A percentile compares a stretch with the other conserved stretches of the same genome.
phyloP scores from a whole-genome alignment of 1,140 invertebrate species.

The Copidosoma floridanum region DNA sequence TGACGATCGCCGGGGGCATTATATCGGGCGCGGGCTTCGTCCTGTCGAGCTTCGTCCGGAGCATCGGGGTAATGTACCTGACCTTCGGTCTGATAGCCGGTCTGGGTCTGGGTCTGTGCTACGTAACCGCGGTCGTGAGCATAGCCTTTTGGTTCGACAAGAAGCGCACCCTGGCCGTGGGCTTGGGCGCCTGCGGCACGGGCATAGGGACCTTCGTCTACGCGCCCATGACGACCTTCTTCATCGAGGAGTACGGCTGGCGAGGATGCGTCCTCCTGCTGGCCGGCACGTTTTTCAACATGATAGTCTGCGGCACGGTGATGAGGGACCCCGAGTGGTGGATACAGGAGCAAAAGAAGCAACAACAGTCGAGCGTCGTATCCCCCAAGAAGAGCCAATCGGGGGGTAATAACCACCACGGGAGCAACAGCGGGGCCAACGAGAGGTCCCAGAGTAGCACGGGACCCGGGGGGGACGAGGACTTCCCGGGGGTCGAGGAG shows the following conservation, averaged over 20 bases:
- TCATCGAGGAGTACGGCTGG: conserved; percentile 72
- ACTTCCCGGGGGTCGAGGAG: conserved; percentile 66
- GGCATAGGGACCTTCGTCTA: conserved; percentile 84
- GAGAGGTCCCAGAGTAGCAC: neutral
- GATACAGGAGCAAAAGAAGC: conserved; percentile 63
- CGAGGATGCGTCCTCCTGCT: conserved; percentile 77
- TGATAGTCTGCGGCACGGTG: conserved; percentile 79
- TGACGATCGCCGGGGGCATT: conserved; percentile 78
- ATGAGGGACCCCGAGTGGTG: conserved; percentile 85
- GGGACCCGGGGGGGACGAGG: conserved; percentile 47
- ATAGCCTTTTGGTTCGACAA: conserved; percentile 94
- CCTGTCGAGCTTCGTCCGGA: conserved; percentile 72
- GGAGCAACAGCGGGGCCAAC: neutral
- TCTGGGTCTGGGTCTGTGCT: conserved; percentile 92
- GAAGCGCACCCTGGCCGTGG: conserved; percentile 85
- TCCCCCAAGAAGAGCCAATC: conserved; percentile 43
- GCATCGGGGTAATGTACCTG: conserved; percentile 76
- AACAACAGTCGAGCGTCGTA: conserved; percentile 19
- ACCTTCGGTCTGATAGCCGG: conserved; percentile 81
- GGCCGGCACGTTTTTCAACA: conserved; percentile 77
- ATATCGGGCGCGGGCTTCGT: conserved; percentile 78
- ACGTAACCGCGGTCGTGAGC: conserved; percentile 91
- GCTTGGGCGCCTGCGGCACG: conserved; percentile 92
- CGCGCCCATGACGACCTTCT: conserved; percentile 69
- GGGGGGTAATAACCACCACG: neutral